Conservation (phyloP, 2,113 vertebrate species). For the Morone chrysops region DNA sequence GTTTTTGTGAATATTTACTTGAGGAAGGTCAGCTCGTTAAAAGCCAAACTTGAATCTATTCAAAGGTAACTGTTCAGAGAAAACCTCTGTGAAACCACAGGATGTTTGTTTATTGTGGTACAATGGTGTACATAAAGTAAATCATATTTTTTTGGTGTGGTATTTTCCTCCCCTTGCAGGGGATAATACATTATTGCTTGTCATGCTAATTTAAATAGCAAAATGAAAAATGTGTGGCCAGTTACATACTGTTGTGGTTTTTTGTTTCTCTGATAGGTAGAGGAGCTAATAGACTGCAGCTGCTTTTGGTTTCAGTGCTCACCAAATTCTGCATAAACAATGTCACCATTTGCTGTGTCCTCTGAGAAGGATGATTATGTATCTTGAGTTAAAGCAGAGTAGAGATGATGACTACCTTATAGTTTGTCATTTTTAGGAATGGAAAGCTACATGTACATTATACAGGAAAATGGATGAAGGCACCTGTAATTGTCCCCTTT, state of each 20-base stretch:
- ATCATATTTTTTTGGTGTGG: not conserved
- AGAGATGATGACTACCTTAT: slow-evolving; percentile 27
- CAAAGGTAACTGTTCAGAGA: not conserved
- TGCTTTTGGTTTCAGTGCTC: slow-evolving; percentile 25
- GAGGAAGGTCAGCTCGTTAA: not conserved
- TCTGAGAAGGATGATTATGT: not conserved
- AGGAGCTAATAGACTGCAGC: slow-evolving; percentile 21
- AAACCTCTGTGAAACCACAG: not conserved
- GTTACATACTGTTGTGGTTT: not conserved
- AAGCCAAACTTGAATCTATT: not conserved
- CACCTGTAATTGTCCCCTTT: slow-evolving; percentile 7
- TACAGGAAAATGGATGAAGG: not conserved
- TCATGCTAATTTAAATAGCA: slow-evolving; percentile 21
- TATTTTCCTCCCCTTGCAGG: not conserved
- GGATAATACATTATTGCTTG: not conserved
- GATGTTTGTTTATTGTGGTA: not conserved
- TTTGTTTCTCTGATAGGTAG: slow-evolving; percentile 3
- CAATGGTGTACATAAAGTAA: not conserved
- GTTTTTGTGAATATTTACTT: not conserved
- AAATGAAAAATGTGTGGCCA: slow-evolving; percentile 5
- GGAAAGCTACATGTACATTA: slow-evolving; percentile 1
- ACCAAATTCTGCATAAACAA: not conserved
- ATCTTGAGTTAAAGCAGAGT: not conserved
- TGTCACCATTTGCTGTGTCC: slow-evolving; percentile 1
- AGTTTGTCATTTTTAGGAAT: slow-evolving; percentile 4